Base-by-base conservation (phyloP, 2,113 vertebrate species). In the Dicerorhinus sumatrensis region DNA sequence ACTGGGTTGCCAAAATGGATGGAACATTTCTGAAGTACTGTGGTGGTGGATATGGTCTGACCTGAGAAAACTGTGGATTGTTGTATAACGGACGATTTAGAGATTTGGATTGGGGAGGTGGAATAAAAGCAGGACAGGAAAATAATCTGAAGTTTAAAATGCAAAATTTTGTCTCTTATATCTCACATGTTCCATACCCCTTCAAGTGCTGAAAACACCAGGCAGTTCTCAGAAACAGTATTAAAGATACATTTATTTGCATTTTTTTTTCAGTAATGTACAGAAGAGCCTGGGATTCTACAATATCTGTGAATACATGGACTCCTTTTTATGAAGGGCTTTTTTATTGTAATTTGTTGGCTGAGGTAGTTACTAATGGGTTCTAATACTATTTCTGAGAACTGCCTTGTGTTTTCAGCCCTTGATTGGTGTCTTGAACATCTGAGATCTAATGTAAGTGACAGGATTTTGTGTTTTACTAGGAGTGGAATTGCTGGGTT, bases 1-100 rank as follows among this genome's bases (percentile, higher is more conserved):
- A 42, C 69, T 23, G 18, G 8, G 69, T 36, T 25, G 4, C 90
- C 75, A 99, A 96, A 97, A 99, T 99, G 75, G 99, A 99, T 94
- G 97, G 98, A 12, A 97, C 96, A 0, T 99, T 99, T 97, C 99
- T 99, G 72, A 99, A 99, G 79, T 99, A 99, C 98, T 99, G 94
- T 98, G 51, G 86, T 33, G n/a, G 17, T 25, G 42, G 5, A 17
- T 42, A 18, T 21, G 25, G 21, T 33, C 58, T 36, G 33, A 65
- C 29, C 27, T 89, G n/a, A 31, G 77, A 63, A 36, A 54, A 3
- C 5, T 51, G 9, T 79, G 16, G 20, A 69, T 80, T 80, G 46
- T 25, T 23, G 42, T 54, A 39, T 42, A 54, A 54, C 3, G 13
- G 13, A 54, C 3, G 51, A 54, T 14, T 54, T 54, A 54, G 51